Evolutionary conservation across 2,888 invertebrate species (phyloP).

Genomic region (Phragmatobia fuliginosa): DNA sequence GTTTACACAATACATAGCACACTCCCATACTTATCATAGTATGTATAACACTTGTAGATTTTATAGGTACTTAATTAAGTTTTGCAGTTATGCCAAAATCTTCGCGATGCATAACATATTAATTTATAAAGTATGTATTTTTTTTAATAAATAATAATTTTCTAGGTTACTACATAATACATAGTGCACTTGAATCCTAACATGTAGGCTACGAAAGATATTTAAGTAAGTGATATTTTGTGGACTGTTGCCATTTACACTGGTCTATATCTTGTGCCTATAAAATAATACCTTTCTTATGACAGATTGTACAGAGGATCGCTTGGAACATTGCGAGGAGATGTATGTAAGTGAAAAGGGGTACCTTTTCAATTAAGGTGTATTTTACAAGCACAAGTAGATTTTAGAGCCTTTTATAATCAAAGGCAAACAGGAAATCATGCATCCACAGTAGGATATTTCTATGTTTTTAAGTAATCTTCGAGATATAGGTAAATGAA

Average conservation of each 20-base stretch:
- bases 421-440: constrained; percentile 71
- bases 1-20: constrained; percentile 26
- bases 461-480: constrained; percentile 79
- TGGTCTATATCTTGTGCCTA: constrained; percentile 71
- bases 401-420: constrained; percentile 72
- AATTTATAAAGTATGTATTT: constrained; percentile 45
- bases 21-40: constrained; percentile 28
- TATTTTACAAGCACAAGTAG: constrained; percentile 78
- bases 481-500: constrained; percentile 76
- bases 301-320: constrained; percentile 80
- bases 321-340: constrained; percentile 79
- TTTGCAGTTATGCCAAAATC: constrained; percentile 46
- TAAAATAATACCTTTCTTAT: constrained; percentile 72
- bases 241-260: constrained; percentile 64
- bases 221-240: constrained; percentile 42
- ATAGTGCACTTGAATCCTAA: constrained; percentile 43
- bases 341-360: constrained; percentile 79
- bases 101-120: constrained; percentile 44
- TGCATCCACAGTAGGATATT: constrained; percentile 77
- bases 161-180: constrained; percentile 47
- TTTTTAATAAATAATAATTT: constrained; percentile 39
- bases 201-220: constrained; percentile 32
- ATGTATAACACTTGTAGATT: constrained; percentile 34
- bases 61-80: constrained; percentile 53
- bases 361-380: constrained; percentile 69